phyloP scores from a whole-genome alignment of 2,797 vertebrate genomes.

The Peromyscus eremicus region DNA sequence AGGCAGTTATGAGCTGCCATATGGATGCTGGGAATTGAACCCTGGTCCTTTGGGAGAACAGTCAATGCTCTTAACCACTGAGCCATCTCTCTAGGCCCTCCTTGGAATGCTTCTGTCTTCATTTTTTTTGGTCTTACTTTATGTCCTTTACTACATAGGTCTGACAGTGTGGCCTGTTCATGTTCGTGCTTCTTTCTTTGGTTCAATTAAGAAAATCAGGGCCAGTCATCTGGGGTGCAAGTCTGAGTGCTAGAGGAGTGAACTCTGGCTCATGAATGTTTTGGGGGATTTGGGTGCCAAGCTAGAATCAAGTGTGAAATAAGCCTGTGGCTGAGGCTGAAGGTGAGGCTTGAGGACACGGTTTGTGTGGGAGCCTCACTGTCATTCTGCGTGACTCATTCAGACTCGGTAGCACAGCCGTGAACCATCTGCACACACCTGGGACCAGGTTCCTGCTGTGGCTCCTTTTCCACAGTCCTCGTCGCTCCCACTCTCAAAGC shows the following conservation, averaged over 20 bases:
- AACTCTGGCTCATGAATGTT: slow-evolving; percentile 44
- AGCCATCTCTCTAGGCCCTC: not conserved
- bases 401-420: slow-evolving; percentile 60
- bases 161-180: not conserved
- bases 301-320: slow-evolving; percentile 77
- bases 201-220: slow-evolving; percentile 68
- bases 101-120: not conserved
- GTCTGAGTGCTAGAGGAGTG: slow-evolving; percentile 41
- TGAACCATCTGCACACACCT: slow-evolving; percentile 72
- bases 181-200: slow-evolving; percentile 11
- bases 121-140: not conserved
- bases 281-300: slow-evolving; percentile 66
- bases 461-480: slow-evolving; percentile 39
- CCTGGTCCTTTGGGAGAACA: not conserved
- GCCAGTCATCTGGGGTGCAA: slow-evolving; percentile 39
- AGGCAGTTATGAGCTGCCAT: not conserved
- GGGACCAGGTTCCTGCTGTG: slow-evolving; percentile 67
- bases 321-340: slow-evolving; percentile 62
- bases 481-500: slow-evolving; percentile 32
- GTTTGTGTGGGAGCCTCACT: slow-evolving; percentile 68
- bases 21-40: not conserved
- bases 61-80: not conserved
- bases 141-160: not conserved
- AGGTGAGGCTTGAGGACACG: slow-evolving; percentile 74
- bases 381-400: slow-evolving; percentile 60